These are phyloP conservation scores for Syritta pipiens DNA, from an alignment of 2,888 invertebrate genomes.

Conservation along the genomic window DNA sequence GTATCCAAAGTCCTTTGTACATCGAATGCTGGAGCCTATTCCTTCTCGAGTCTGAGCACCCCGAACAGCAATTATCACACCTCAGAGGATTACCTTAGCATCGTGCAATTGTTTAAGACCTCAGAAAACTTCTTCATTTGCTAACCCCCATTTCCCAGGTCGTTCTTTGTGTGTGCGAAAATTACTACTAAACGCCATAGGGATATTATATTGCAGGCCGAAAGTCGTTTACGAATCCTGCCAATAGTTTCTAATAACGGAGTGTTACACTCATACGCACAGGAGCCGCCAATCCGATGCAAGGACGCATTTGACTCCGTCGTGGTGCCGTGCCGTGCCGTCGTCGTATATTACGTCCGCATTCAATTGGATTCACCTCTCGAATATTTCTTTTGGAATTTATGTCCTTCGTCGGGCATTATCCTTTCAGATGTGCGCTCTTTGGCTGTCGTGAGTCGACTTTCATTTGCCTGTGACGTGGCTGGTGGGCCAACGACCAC, in stretches of 20 bases:
- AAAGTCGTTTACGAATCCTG: constrained; percentile 58
- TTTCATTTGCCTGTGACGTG: too few species aligned
- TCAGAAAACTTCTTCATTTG: constrained; percentile 62
- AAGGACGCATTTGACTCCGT: constrained; percentile 31
- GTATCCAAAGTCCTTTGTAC: too few species aligned
- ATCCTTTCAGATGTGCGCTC: constrained; percentile 13
- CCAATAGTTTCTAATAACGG: constrained; percentile 66
- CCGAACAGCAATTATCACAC: constrained; percentile 65
- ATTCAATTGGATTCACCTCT: constrained; percentile 66
- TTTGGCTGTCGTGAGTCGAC: constrained; percentile 13
- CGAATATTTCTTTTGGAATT: constrained; percentile 51
- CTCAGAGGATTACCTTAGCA: constrained; percentile 58
- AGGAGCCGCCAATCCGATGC: constrained; percentile 36
- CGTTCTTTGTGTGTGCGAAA: constrained; percentile 59
- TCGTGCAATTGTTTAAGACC: constrained; percentile 65
- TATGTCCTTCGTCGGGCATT: constrained; percentile 41
- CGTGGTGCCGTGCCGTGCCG: too few species aligned
- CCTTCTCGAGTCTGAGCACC: too few species aligned
- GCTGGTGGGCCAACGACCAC: too few species aligned
- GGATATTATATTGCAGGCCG: constrained; percentile 54
- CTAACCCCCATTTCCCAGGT: constrained; percentile 25
- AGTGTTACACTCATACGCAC: constrained; percentile 39
- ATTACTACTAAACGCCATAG: constrained; percentile 59
- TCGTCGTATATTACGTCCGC: too few species aligned
- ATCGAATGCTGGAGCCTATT: too few species aligned